Evolutionary conservation across 2,113 vertebrate species (phyloP).

Genomic region (Spermophilus dauricus): DNA sequence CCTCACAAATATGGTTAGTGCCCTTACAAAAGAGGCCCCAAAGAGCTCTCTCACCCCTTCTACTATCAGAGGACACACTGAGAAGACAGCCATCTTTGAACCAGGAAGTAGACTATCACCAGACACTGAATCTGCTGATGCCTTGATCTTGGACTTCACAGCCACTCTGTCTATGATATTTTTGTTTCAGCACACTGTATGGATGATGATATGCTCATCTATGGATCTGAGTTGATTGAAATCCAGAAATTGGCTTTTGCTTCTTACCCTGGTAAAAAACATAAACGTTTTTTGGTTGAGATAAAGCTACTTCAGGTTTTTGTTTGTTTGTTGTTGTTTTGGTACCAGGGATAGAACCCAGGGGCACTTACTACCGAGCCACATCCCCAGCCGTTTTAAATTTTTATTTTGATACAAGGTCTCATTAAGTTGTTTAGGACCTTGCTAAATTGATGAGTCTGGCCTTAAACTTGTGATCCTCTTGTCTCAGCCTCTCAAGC

Average conservation of each 20-base stretch:
- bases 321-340: no score
- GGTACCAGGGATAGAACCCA: no score
- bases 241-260: slow-evolving; percentile 28
- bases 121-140: background rate
- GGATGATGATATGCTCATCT: background rate
- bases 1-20: background rate
- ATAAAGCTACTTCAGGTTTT: background rate
- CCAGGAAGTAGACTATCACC: background rate
- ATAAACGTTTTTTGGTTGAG: background rate
- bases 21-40: background rate
- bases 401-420: no score
- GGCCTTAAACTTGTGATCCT: no score
- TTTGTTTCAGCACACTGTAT: background rate
- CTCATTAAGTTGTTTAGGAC: no score
- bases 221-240: background rate
- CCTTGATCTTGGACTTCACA: background rate
- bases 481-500: no score
- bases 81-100: background rate
- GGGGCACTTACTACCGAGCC: no score
- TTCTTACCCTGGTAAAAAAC: background rate
- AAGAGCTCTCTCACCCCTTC: background rate
- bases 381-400: no score
- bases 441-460: no score
- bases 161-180: background rate
- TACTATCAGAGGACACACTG: background rate